Percentiles rank a stretch among this genome's conserved stretches.
phyloP scores from a whole-genome alignment of 2,113 vertebrate genomes.

The Falcunculus frontatus region DNA sequence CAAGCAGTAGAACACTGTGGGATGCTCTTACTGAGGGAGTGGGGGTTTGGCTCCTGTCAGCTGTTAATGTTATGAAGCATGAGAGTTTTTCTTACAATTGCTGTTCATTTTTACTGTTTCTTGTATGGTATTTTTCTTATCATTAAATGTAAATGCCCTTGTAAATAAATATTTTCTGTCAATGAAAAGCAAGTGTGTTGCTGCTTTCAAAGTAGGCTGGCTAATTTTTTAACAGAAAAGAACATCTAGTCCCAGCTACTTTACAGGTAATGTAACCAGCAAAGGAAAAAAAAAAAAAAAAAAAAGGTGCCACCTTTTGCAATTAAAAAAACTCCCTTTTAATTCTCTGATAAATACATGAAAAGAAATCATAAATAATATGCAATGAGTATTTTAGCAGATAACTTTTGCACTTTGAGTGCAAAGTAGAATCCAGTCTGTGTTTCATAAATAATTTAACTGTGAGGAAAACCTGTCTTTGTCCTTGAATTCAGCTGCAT shows the following conservation, averaged over 20 bases:
- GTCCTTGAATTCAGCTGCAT: neutral
- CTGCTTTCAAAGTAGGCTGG: constrained; percentile 57
- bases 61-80: neutral
- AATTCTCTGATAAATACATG: neutral
- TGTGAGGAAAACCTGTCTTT: neutral
- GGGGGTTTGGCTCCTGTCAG: neutral
- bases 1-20: neutral
- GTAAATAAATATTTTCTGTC: constrained; percentile 47
- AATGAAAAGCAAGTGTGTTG: constrained; percentile 51
- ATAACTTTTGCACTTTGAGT: neutral
- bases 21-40: neutral
- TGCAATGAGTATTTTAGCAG: neutral
- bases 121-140: neutral
- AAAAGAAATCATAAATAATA: neutral
- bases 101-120: constrained; percentile 7
- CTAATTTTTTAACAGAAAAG: neutral
- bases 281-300: neutral
- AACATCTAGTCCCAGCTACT: neutral
- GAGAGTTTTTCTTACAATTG: neutral
- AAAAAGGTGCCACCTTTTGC: neutral
- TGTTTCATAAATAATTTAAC: neutral
- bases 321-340: neutral
- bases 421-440: neutral
- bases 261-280: neutral
- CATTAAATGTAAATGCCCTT: constrained; percentile 27